Percentiles rank a stretch among this genome's conserved stretches.
phyloP scores from a whole-genome alignment of 2,888 invertebrate genomes.

The Coecobrya sp. region DNA sequence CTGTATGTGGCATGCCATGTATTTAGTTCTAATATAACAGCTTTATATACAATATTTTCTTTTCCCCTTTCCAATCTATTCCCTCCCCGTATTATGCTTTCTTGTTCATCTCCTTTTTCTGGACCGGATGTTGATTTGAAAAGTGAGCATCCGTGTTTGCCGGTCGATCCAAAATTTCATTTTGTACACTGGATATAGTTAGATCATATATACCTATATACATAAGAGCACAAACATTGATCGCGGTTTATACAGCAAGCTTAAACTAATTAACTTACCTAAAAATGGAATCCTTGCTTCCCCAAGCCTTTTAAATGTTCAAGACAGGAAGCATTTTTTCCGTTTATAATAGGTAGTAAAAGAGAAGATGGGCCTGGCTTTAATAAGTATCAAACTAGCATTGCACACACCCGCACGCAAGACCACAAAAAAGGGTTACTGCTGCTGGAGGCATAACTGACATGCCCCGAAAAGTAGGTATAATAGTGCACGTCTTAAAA shows the following conservation, averaged over 20 bases:
- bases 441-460: not conserved
- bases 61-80: slow-evolving; percentile 26
- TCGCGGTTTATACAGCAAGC: slow-evolving; percentile 5
- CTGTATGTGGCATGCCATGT: not conserved
- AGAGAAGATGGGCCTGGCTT: no score
- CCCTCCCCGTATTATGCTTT: not conserved
- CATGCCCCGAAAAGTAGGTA: not conserved
- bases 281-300: not conserved
- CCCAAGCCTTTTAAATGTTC: not conserved
- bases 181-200: not conserved
- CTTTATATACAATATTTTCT: slow-evolving; percentile 19
- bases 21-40: not conserved
- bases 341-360: no score
- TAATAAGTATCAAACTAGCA: not conserved
- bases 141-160: slow-evolving; percentile 48
- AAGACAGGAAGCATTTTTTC: slow-evolving; percentile 23
- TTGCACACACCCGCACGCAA: not conserved
- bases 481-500: slow-evolving; percentile 11
- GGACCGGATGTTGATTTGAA: slow-evolving; percentile 80
- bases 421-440: not conserved
- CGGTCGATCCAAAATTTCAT: slow-evolving; percentile 35
- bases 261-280: not conserved
- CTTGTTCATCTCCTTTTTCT: slow-evolving; percentile 43
- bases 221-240: no score
- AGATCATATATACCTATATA: no score